Conservation (phyloP, 2,797 vertebrate species). For the Morus bassanus region DNA sequence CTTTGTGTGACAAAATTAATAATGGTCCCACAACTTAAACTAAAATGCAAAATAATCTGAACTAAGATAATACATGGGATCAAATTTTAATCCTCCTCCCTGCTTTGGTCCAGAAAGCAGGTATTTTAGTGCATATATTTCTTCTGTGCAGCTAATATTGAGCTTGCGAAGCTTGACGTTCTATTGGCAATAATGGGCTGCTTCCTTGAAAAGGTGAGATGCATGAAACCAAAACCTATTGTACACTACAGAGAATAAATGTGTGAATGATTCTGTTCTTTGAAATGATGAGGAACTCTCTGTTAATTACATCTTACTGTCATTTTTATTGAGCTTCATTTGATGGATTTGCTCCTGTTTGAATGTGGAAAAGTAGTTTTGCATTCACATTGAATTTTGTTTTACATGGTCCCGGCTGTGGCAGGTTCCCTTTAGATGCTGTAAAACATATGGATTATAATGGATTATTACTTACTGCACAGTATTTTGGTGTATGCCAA, state of each 20-base stretch:
- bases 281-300: background rate
- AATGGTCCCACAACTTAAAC: background rate
- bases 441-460: background rate
- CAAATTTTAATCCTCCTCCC: background rate
- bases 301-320: slow-evolving; percentile 47
- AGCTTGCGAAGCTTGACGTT: background rate
- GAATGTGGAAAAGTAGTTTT: slow-evolving; percentile 33
- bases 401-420: background rate
- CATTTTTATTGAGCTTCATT: slow-evolving; percentile 15
- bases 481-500: background rate
- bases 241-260: background rate
- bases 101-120: background rate
- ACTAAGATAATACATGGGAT: background rate
- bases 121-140: background rate
- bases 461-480: background rate
- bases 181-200: background rate
- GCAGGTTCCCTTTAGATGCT: background rate
- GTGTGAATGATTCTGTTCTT: slow-evolving; percentile 30
- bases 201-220: background rate
- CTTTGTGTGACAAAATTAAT: background rate
- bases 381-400: background rate
- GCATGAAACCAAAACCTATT: slow-evolving; percentile 33
- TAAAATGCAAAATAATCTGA: background rate
- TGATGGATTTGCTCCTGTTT: slow-evolving; percentile 29
- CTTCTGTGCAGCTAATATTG: background rate